Conservation (phyloP, 2,888 invertebrate species). For the Tillus elongatus region DNA sequence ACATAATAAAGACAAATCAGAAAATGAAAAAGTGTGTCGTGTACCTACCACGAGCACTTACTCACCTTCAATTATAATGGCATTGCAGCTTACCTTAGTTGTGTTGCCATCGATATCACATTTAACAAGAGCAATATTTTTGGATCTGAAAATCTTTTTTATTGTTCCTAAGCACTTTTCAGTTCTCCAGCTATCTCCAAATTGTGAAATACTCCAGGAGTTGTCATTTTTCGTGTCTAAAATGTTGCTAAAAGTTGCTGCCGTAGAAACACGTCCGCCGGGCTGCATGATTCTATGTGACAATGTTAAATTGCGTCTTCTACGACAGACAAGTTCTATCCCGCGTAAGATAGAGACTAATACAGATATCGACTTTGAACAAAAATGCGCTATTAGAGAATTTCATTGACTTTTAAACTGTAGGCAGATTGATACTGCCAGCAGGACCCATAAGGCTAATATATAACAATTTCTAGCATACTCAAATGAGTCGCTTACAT, state of each 20-base stretch:
- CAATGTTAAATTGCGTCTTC: no score
- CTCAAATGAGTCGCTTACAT: not conserved
- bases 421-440: constrained; percentile 2
- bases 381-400: constrained; percentile 2
- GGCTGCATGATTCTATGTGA: no score
- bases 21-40: no score
- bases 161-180: constrained; percentile 1
- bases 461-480: constrained; percentile 3
- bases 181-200: constrained; percentile 3
- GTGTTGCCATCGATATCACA: constrained; percentile 2
- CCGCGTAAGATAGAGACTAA: constrained; percentile 3
- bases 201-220: constrained; percentile 2
- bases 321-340: not conserved
- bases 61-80: no score
- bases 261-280: constrained; percentile 4
- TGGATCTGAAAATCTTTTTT: constrained; percentile 1
- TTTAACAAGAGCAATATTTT: not conserved
- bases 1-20: no score
- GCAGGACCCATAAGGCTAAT: constrained; percentile 2
- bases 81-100: constrained; percentile 3
- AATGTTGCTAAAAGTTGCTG: not conserved
- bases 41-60: no score
- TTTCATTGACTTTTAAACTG: constrained; percentile 3
- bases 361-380: constrained; percentile 2
- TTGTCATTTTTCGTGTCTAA: not conserved